Conservation (phyloP, 2,888 invertebrate genomes). For the Drosophila siamana region DNA sequence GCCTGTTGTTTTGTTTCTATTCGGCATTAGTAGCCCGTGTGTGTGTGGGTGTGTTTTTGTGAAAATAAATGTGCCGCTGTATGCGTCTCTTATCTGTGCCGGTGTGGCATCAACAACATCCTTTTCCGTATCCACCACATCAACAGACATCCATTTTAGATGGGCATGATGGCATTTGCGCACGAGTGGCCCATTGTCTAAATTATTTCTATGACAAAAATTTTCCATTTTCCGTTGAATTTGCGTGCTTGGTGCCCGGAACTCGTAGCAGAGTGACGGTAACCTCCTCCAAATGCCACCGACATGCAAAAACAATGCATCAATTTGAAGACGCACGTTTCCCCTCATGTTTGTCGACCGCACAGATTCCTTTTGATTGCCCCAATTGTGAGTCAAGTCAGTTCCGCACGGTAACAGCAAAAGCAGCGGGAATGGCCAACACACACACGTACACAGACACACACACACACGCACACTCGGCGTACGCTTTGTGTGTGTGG, state of each 20-base stretch:
- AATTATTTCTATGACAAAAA: slow-evolving; percentile 70
- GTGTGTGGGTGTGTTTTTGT: slow-evolving; percentile 7
- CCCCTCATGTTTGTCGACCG: slow-evolving; percentile 42
- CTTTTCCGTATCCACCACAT: slow-evolving; percentile 15
- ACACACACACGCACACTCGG: neutral
- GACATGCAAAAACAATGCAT: slow-evolving; percentile 70
- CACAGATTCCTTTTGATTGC: slow-evolving; percentile 65
- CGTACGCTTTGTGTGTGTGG: neutral
- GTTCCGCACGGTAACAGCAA: slow-evolving; percentile 18
- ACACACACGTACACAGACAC: slow-evolving; percentile 1
- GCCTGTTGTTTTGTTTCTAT: slow-evolving; percentile 44
- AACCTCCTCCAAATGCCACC: slow-evolving; percentile 10
- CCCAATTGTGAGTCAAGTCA: slow-evolving; percentile 73
- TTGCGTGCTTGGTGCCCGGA: slow-evolving; percentile 42
- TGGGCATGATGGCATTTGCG: slow-evolving; percentile 64
- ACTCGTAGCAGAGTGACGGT: slow-evolving; percentile 13
- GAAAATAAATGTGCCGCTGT: slow-evolving; percentile 1
- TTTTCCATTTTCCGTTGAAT: slow-evolving; percentile 65
- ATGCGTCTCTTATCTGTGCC: slow-evolving; percentile 18
- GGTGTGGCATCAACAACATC: slow-evolving; percentile 33
- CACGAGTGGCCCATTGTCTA: slow-evolving; percentile 78
- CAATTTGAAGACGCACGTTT: slow-evolving; percentile 65
- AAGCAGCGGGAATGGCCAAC: slow-evolving; percentile 3
- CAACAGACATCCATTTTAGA: slow-evolving; percentile 24
- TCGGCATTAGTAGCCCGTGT: slow-evolving; percentile 15